A percentile compares a stretch with the other conserved stretches of the same genome.
These are phyloP conservation scores for Eulemur mongoz DNA, from an alignment of 2,797 vertebrate genomes.

Conservation along the genomic window DNA sequence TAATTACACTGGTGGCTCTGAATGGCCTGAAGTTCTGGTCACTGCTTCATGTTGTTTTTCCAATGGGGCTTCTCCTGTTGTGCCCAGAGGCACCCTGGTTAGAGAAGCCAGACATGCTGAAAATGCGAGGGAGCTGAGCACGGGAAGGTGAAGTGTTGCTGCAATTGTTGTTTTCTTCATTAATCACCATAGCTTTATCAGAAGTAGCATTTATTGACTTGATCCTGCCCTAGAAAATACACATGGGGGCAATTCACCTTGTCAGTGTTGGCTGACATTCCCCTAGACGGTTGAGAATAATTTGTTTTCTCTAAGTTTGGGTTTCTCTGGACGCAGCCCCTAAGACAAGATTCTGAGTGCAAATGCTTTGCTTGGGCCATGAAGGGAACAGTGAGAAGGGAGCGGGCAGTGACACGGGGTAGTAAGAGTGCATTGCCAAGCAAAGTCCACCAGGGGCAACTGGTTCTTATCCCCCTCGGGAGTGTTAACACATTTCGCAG, in stretches of 20 bases:
- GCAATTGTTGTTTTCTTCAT: background rate
- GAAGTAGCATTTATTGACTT: background rate
- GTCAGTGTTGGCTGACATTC: background rate
- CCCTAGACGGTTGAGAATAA: background rate
- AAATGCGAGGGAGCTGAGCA: background rate
- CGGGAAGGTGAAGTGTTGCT: background rate
- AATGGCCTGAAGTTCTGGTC: background rate
- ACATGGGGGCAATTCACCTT: background rate
- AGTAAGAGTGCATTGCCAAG: too few species aligned
- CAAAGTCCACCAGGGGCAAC: background rate
- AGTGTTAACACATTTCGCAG: background rate
- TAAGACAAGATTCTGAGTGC: background rate
- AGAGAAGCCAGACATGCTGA: background rate
- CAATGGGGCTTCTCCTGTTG: background rate
- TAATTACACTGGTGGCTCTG: background rate
- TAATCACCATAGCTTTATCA: background rate
- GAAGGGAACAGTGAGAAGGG: background rate
- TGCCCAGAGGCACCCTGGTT: background rate
- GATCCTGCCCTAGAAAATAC: background rate
- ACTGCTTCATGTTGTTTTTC: background rate
- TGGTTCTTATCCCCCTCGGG: background rate
- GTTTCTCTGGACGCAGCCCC: background rate
- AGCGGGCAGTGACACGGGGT: accelerated
- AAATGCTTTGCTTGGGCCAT: background rate
- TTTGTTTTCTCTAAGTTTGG: background rate